Base-by-base conservation (phyloP, 2,888 invertebrate species). In the Macaria liturata region DNA sequence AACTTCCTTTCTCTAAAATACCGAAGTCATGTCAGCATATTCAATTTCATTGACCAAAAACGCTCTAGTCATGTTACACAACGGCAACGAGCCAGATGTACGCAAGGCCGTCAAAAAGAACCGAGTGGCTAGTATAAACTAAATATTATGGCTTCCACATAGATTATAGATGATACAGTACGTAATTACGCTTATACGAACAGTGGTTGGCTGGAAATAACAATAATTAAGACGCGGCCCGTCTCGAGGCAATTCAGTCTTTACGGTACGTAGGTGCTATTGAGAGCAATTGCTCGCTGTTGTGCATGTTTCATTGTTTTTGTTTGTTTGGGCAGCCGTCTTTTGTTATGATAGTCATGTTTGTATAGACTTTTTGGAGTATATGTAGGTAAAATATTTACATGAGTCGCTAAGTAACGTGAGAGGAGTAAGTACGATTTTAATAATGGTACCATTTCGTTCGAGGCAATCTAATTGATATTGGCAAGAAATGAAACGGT, bases 151-250 rank as follows among this genome's bases (percentile, higher is more conserved):
- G 72, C 64, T 75, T 69, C 70, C 71, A 73, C 70, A 60, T 61
- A 74, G 71, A 81, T 84, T 82, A 80, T 77, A 81, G 78, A 81
- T 75, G 81, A 80, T 83, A 78, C 77, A 69, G 67, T 62, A 66
- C 60, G 71, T 78, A 83, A 88, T 88, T 88, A 85, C 69, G 68
- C 57, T 61, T 59, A 67, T 69, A 71, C 72, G 75, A 64, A 74
- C 78, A 68, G 80, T 74, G 76, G 76, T 79, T 74, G 62, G 65
- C 62, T 68, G 64, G 62, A 79, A 86, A 86, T 86, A 84, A 87
- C 77, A 86, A 87, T 87, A 84, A 86, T 87, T 85, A 84, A 83
- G 81, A 70, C 64, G 71, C 72, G 70, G 69, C 66, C 20, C 47
- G 58, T 50, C 60, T 57, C 61, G 65, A 56, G 54, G 59, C 62